Evolutionary conservation across 2,797 vertebrate species (phyloP), one percentile per base, ranked within the genome.

Genomic region (Poeciliopsis turneri): DNA sequence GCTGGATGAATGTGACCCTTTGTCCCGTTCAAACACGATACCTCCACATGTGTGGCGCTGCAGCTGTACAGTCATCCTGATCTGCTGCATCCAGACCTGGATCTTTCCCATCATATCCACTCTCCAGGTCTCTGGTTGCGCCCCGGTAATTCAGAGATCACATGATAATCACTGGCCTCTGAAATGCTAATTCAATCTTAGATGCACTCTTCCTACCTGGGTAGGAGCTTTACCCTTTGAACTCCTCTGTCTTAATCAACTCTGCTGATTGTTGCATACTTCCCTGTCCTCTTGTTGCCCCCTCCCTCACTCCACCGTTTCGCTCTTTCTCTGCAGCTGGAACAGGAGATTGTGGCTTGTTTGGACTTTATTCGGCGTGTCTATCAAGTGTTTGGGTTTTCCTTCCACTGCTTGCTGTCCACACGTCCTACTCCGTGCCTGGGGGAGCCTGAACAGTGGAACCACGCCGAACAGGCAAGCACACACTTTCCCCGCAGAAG

Each of bases 351-450:
- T 12, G 89, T 86, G 20, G 91, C 95, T 36, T 98, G 97, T 90
- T 94, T 99, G 89, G 97, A 97, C 74, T 99, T 99, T 82, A 93
- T 99, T 66, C 95, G 90, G 11, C 86, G 93, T 0, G 97, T 99
- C 11, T 99, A 98, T 87, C 78, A 92, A 0, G 94, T 97, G 28
- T 96, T 99, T 82, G 98, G 98, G 10, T 99, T 99, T 90, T 96
- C 97, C 61, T 97, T 98, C 93, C 96, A 88, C 84, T 95, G 98
- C 89, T 95, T 95, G 7, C 94, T 99, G 74, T 97, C 98, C 39
- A 99, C 98, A 0, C 96, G 97, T 0, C 98, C 98, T 0, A 83
- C 95, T 0, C 95, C 95, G 0, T 98, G 95, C 87, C 94, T 98
- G 5, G 98, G 98, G n/a, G 97, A 97, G 59, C 90, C 94, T 1